Base-by-base conservation (phyloP, 2,888 invertebrate genomes). In the Melieria crassipennis region DNA sequence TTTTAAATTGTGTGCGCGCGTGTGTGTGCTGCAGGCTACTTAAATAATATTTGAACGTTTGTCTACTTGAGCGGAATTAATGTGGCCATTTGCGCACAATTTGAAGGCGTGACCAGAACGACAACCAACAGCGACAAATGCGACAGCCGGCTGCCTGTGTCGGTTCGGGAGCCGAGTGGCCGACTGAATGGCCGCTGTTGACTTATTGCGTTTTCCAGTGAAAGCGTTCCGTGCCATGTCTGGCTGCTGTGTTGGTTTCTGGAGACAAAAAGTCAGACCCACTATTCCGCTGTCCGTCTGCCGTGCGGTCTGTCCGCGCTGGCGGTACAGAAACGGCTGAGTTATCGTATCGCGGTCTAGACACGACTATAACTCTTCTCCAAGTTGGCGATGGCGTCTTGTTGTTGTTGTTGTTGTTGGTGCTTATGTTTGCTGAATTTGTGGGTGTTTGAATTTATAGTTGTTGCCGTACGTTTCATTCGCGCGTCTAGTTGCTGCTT, bases 51-150 rank as follows among this genome's bases (percentile, higher is more conserved):
- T 30, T 30, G 30, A 30, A 9, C 11, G 11, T 60, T 46, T 61
- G 5, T 16, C 60, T 65, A 70, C 70, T 70, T 65, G 70, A 42
- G 52, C 50, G 48, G 65, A 70, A 64, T 70, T 65, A 70, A 70
- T 70, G 64, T 65, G 50, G 57, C 50, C 52, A 70, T 70, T 70
- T 70, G 65, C 65, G 55, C 65, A 65, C 65, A 70, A 65, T 61
- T 65, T 70, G 60, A 47, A 46, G 55, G 64, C 71, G 71, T 72
- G 71, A 72, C 71, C 65, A 72, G 68, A 72, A 72, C 71, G 13
- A 66, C 42, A 66, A 66, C 16, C 13, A 56, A 7, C 57, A 56
- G 13, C 57, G 3, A 13, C 57, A 56, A 56, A 10, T 3, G 13
- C 57, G 13, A 13, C 57, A 56, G 13, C 9, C 13, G 13, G 7